Base-by-base conservation (phyloP, 37 sponge, comb jelly and placozoan genomes). In the Mnemiopsis leidyi region DNA sequence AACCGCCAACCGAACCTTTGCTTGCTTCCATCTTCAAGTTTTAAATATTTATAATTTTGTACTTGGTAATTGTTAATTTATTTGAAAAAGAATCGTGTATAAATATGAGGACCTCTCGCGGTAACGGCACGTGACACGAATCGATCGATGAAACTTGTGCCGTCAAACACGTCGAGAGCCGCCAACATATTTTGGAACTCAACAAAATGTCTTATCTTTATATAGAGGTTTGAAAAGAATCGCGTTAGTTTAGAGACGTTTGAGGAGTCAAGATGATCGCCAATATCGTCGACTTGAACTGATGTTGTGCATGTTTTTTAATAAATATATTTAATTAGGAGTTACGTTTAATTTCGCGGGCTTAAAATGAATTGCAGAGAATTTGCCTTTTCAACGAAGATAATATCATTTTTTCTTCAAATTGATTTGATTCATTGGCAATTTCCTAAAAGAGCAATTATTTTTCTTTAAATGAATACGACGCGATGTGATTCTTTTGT, bases 11-110 rank as follows among this genome's bases (percentile, higher is more conserved):
- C 26, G 26, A 77, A 77, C 79, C 79, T 77, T 77, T 77, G 79
- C 79, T 77, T 31, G 35, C 79, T 77, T 77, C 36, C 61, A 48
- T 77, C 79, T 77, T 77, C 79, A 77, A 77, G 32, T 77, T 77
- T 77, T 77, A 77, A 77, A 77, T 77, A 77, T 77, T 77, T 77
- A 77, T 77, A 77, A 77, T 77, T 77, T 77, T 77, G 79, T 77
- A 77, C 61, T 77, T 77, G 36, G 79, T 77, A 77, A 77, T 77
- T 77, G 79, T 77, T 77, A 77, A 77, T 77, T 77, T 77, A 77
- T 77, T 77, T 77, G 79, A 77, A 77, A 77, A 69, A 77, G 61
- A 77, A 77, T 77, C 79, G 36, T 77, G 79, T 77, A 77, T 32
- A 31, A n/a, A 77, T 77, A 77, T 77, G 25, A 77, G 26, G 36